A percentile compares a stretch with the other conserved stretches of the same genome.
These are phyloP conservation scores for Marmota flaviventris DNA, from an alignment of 2,113 vertebrate genomes.

Conservation along the genomic window DNA sequence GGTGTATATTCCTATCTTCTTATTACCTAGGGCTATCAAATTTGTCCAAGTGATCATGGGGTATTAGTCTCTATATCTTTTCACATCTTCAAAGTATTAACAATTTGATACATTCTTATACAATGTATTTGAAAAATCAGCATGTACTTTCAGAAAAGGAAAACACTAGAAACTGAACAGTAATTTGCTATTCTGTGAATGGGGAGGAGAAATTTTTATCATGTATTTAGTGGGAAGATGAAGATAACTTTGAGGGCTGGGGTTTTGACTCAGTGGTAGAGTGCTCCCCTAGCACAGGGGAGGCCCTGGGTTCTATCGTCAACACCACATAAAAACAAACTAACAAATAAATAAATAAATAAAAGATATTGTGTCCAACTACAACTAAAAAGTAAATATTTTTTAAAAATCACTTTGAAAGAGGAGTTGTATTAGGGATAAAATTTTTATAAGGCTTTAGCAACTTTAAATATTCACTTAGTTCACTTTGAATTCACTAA, in stretches of 20 bases:
- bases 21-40: neutral
- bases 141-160: neutral
- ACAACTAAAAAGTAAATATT: too few species aligned
- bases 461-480: neutral
- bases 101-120: neutral
- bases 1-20: neutral
- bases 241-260: neutral
- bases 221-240: neutral
- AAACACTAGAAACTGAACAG: neutral
- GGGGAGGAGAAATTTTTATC: neutral
- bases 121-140: neutral
- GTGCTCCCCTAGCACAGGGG: too few species aligned
- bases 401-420: neutral
- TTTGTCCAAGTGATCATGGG: neutral
- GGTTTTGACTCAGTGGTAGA: too few species aligned
- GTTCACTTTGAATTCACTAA: neutral
- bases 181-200: neutral
- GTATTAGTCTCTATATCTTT: neutral
- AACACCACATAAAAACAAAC: too few species aligned
- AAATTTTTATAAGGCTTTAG: neutral
- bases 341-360: too few species aligned
- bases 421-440: neutral
- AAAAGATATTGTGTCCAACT: too few species aligned
- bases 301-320: too few species aligned
- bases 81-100: slow-evolving; percentile 19